A percentile compares a stretch with the other conserved stretches of the same genome.
These are phyloP conservation scores for Noctilio leporinus DNA, from an alignment of 2,113 vertebrate genomes.

Conservation along the genomic window DNA sequence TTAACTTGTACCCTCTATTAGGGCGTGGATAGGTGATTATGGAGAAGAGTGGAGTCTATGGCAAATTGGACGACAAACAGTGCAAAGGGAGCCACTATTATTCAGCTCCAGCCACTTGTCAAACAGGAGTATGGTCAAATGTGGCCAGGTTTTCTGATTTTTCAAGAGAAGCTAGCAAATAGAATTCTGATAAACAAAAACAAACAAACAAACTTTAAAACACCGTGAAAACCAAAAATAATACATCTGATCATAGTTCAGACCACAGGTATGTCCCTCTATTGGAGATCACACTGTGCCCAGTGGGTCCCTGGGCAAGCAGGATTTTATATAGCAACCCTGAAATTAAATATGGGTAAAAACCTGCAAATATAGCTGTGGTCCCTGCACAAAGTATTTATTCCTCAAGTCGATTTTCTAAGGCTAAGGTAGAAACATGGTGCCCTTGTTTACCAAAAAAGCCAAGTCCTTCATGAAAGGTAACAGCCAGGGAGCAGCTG, in stretches of 20 bases:
- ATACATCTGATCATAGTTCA: neutral
- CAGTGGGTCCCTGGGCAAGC: neutral
- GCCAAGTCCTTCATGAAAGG: slow-evolving; percentile 24
- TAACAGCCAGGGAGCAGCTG: neutral
- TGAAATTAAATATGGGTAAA: neutral
- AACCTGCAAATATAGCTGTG: neutral
- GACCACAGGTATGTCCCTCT: neutral
- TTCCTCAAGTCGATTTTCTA: neutral
- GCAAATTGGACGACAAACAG: neutral
- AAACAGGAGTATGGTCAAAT: neutral
- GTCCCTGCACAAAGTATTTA: neutral
- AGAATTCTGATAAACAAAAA: slow-evolving; percentile 28
- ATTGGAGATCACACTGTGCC: neutral
- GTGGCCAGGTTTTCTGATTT: neutral
- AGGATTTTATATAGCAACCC: neutral
- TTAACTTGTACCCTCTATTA: neutral
- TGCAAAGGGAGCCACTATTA: neutral
- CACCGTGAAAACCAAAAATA: neutral
- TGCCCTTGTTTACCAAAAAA: slow-evolving; percentile 21
- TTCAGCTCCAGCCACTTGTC: neutral
- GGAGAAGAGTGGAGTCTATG: neutral
- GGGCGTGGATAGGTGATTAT: neutral
- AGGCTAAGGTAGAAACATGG: slow-evolving; percentile 8
- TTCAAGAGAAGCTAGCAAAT: slow-evolving; percentile 8
- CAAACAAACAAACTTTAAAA: slow-evolving; percentile 8